These are phyloP conservation scores for Hoplostethus atlanticus DNA, from an alignment of 2,797 vertebrate genomes.

Conservation along the genomic window DNA sequence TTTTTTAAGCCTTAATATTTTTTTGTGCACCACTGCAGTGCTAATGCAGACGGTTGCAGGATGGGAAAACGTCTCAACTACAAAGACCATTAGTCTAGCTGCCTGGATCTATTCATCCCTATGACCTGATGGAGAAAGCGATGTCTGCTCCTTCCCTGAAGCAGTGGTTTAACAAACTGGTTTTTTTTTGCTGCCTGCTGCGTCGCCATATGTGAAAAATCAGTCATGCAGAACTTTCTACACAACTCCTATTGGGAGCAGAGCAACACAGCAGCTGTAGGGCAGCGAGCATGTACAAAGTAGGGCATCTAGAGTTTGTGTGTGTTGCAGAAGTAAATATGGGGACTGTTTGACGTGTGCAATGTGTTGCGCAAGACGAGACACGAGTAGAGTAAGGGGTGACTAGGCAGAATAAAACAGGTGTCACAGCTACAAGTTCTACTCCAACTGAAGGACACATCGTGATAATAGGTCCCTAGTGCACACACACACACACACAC, in stretches of 20 bases:
- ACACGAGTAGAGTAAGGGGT: neutral
- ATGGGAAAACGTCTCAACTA: too few relatives aligned
- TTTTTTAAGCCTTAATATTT: too few relatives aligned
- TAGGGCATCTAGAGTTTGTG: slow-evolving; percentile 44
- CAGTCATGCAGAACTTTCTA: slow-evolving; percentile 44
- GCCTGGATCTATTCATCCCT: slow-evolving; percentile 18
- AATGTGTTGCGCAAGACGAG: slow-evolving; percentile 17
- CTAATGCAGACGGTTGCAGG: too few relatives aligned
- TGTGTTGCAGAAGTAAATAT: slow-evolving; percentile 44
- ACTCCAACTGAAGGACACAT: too few relatives aligned
- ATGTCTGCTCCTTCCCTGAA: slow-evolving; percentile 48
- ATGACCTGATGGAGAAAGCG: slow-evolving; percentile 48
- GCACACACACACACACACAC: neutral
- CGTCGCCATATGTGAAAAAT: slow-evolving; percentile 57
- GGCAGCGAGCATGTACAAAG: slow-evolving; percentile 44
- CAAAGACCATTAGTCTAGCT: too few relatives aligned
- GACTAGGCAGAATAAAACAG: slow-evolving; percentile 20
- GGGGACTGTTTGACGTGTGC: slow-evolving; percentile 11
- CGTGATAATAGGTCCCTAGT: too few relatives aligned
- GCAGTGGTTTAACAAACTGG: slow-evolving; percentile 35
- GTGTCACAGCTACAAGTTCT: neutral
- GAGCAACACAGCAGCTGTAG: slow-evolving; percentile 49
- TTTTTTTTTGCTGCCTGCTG: slow-evolving; percentile 60
- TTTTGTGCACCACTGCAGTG: too few relatives aligned
- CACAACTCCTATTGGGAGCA: slow-evolving; percentile 55